Conservation (phyloP, 2,113 vertebrate species). For the Sinosuthora webbiana region DNA sequence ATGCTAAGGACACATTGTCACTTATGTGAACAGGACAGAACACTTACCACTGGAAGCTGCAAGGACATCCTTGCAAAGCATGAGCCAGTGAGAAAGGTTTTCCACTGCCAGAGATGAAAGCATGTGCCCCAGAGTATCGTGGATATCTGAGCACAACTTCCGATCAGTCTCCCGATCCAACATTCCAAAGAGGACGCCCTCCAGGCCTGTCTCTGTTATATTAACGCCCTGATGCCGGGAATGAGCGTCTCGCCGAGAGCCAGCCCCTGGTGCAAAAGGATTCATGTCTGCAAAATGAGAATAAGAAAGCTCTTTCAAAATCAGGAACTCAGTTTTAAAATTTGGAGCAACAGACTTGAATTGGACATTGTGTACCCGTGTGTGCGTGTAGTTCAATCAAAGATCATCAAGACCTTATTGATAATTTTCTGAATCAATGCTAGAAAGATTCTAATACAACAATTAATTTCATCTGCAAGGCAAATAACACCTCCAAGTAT, state of each 20-base stretch:
- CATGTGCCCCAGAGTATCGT: constrained; percentile 98
- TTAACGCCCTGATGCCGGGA: constrained; percentile 83
- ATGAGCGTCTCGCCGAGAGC: constrained; percentile 69
- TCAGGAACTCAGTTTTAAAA: background rate
- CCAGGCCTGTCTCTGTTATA: constrained; percentile 94
- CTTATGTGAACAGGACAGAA: background rate
- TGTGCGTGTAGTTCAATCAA: background rate
- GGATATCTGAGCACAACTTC: constrained; percentile 96
- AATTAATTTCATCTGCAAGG: background rate
- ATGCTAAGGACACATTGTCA: background rate
- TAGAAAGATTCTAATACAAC: background rate
- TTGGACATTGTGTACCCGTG: no score
- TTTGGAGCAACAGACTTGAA: background rate
- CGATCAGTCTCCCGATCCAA: constrained; percentile 94
- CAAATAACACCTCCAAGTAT: background rate
- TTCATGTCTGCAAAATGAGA: constrained; percentile 68
- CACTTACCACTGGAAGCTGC: constrained; percentile 92
- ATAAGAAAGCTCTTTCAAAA: background rate
- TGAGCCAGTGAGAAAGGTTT: constrained; percentile 96
- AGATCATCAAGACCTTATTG: background rate
- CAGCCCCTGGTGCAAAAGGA: constrained; percentile 71
- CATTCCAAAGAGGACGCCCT: constrained; percentile 97
- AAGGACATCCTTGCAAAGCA: constrained; percentile 97
- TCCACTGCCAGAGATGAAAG: constrained; percentile 94
- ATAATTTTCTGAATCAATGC: background rate